Base-by-base conservation (phyloP, 2,797 vertebrate genomes). In the Oryzias dopingdopingensis region DNA sequence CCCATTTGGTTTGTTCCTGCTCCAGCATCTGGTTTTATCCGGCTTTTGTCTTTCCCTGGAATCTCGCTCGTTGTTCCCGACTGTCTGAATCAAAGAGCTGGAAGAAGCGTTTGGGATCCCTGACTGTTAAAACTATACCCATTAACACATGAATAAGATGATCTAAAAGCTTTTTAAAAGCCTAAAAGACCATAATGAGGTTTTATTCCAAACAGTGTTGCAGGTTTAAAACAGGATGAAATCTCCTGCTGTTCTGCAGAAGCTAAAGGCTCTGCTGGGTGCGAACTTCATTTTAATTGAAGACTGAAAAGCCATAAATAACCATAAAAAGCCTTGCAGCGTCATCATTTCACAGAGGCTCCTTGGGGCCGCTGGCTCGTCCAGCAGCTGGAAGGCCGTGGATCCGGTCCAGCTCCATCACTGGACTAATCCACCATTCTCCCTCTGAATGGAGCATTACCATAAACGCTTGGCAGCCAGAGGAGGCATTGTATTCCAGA, bases 371-470 rank as follows among this genome's bases (percentile, higher is more conserved):
- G 14, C 46, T 14, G 53, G 60, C 54, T 71, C 37, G 59, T 52
- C 67, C 53, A 48, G 67, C 72, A 68, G 74, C 65, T 65, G 75
- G 66, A 66, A 2, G 16, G 53, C 26, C 13, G 44, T 88, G 86
- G 83, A 83, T 49, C 69, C 14, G 40, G 16, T 92, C 88, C 88
- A 89, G 84, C 74, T 81, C 76, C 71, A 46, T 71, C 62, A 51
- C 67, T 43, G 70, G 78, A 59, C 72, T 89, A 90, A 90, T 89
- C 82, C 81, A 2, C 79, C 77, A 84, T 89, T 89, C 84, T 88
- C 75, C 55, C 75, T 8, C 69, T 81, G 80, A 89, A 90, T 83
- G 80, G 49, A 58, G 81, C 67, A 86, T 90, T 87, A 88, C 58
- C 87, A 86, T 86, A 85, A 86, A 83, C 18, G 52, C 80, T 86